Evolutionary conservation across 2,888 invertebrate species (phyloP), one percentile per base, ranked within the genome.

Genomic region (Nipponacmea schrenckii): DNA sequence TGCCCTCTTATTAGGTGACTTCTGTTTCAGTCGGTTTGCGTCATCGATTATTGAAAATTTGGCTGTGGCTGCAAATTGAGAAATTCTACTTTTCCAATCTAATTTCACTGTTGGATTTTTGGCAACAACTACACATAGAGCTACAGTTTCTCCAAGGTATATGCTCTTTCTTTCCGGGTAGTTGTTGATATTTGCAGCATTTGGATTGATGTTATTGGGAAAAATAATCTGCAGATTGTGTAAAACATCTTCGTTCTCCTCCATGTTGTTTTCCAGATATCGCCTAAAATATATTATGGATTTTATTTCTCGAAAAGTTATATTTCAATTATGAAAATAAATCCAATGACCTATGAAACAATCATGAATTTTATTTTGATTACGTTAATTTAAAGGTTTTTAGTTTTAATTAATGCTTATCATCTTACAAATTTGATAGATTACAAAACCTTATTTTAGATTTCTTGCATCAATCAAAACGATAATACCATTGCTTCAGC

Each of bases 101-200:
- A 56, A 56, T 45, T 39, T 26, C 7, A 71, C 64, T 14, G 64
- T 46, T 12, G 70, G 69, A 50, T 71, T 69, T 48, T 67, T 74
- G 8, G 75, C 67, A 62, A 75, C 56, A 17, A 75, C 46, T 64
- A 69, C 74, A 50, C 70, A 75, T 68, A 56, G 24, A 10, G 62
- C 70, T 2, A 77, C 46, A 44, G 72, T 72, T 74, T 77, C 75
- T 24, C 77, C 77, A 44, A 75, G 31, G 66, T 77, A 77, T 27
- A 77, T 74, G 14, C 69, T 66, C 50, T 64, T 67, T 15, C 67
- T 67, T 12, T 69, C 71, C 1, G 62, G 31, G 45, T 65, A 66
- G 66, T 56, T 65, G 17, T 65, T 65, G 17, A 62, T 66, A 62
- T 56, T 67, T 15, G 26, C 31, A 44, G 66, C 48, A 27, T 45